phyloP scores from a whole-genome alignment of 2,113 vertebrate genomes.

The Callithrix jacchus region DNA sequence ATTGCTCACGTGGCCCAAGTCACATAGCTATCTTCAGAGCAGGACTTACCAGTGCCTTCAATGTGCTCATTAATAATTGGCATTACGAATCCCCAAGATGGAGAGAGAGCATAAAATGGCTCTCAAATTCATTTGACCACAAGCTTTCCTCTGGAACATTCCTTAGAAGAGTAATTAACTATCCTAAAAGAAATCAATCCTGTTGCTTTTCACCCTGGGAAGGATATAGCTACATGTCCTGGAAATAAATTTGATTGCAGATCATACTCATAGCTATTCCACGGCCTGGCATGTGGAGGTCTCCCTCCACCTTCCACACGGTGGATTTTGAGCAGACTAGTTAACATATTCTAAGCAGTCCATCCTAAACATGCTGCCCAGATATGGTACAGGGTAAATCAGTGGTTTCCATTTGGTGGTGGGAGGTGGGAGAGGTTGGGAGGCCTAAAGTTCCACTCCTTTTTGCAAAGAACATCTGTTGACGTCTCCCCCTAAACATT shows the following conservation, averaged over 20 bases:
- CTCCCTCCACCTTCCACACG: not conserved
- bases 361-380: not conserved
- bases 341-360: not conserved
- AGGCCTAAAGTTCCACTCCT: not conserved
- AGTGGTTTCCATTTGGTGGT: not conserved
- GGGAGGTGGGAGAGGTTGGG: rapidly evolving
- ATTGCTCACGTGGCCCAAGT: too few relatives aligned
- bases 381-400: not conserved
- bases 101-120: not conserved
- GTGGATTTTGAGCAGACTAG: not conserved
- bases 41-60: not conserved
- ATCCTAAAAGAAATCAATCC: not conserved
- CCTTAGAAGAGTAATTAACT: not conserved
- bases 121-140: not conserved
- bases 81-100: not conserved
- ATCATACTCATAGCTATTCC: not conserved
- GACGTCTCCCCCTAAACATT: not conserved
- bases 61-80: not conserved
- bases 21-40: not conserved
- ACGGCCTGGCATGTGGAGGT: not conserved
- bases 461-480: not conserved
- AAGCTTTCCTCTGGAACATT: not conserved
- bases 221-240: not conserved
- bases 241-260: not conserved
- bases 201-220: not conserved